Evolutionary conservation across 2,797 vertebrate species (phyloP).

Genomic region (Selene dorsalis): DNA sequence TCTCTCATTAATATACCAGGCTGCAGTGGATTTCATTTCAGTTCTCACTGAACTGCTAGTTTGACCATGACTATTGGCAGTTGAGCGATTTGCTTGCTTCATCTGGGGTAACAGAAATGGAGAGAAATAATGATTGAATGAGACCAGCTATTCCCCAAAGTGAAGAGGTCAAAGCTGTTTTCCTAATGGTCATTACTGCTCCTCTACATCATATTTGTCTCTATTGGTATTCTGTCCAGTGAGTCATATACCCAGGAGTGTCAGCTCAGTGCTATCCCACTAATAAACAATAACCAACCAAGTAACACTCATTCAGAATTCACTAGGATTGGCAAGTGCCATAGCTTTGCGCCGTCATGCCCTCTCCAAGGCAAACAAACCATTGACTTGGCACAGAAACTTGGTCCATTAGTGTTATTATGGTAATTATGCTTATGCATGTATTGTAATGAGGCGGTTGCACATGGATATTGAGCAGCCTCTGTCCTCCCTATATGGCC

Average conservation of each 20-base stretch:
- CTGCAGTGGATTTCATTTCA: slow-evolving; percentile 31
- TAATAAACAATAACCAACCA: slow-evolving; percentile 63
- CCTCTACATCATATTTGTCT: slow-evolving; percentile 42
- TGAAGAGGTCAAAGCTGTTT: slow-evolving; percentile 69
- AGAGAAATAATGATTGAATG: slow-evolving; percentile 63
- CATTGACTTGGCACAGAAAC: slow-evolving; percentile 64
- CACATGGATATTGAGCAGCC: slow-evolving; percentile 55
- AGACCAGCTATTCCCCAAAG: slow-evolving; percentile 54
- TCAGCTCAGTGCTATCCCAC: slow-evolving; percentile 36
- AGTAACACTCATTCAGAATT: slow-evolving; percentile 42
- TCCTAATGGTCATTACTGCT: slow-evolving; percentile 59
- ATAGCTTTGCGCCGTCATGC: slow-evolving; percentile 50
- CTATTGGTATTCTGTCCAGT: slow-evolving; percentile 42
- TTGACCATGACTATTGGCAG: slow-evolving; percentile 35
- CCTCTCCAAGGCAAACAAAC: slow-evolving; percentile 65
- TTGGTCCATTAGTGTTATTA: slow-evolving; percentile 73
- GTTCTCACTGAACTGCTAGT: slow-evolving; percentile 25
- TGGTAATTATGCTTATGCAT: slow-evolving; percentile 70
- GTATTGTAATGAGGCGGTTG: slow-evolving; percentile 66
- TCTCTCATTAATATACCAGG: slow-evolving; percentile 52
- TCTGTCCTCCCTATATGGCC: slow-evolving; percentile 42
- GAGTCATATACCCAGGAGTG: slow-evolving; percentile 38
- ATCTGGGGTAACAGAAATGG: slow-evolving; percentile 34
- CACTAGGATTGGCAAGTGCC: slow-evolving; percentile 51
- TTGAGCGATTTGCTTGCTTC: slow-evolving; percentile 42